Evolutionary conservation across 1,140 invertebrate species (phyloP), one percentile per base, ranked within the genome.

Genomic region (Ladona fulva): DNA sequence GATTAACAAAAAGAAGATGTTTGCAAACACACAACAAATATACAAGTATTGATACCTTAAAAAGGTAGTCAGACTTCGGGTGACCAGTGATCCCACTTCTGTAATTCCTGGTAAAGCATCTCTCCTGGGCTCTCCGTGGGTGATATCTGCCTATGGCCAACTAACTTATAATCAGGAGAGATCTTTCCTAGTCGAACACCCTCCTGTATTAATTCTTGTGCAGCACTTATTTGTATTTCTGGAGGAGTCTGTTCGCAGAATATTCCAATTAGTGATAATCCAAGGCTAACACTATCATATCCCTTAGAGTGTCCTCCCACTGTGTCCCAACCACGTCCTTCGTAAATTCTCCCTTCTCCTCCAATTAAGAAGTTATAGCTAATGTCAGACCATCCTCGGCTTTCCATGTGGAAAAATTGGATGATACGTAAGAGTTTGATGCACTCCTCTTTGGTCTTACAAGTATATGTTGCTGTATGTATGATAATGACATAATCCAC

Each of bases 81-180:
- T 16, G 76, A 42, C 78, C 75, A 90, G 79, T 90, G 86, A 10
- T 86, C 85, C 90, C 90, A 91, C 5, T 78, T 86, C 78, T 86
- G 83, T n/a, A 91, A 87, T 44, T 87, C 86, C 74, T 87, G 84
- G 80, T 84, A 84, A 0, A 87, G 80, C n/a, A 75, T 52, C 22
- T 81, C 75, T 24, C 85, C 85, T n/a, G 84, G 84, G 79, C 83
- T 84, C 44, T 82, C 76, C 0, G 84, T 85, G 12, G 79, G 73
- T n/a, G 79, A 76, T 14, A 83, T 78, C 78, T 86, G 84, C 66
- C 83, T 79, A n/a, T 83, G 83, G 10, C 24, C 74, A 14, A 77
- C 24, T 11, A 77, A 25, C 52, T 77, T 77, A 66, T 82, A 82
- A 37, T 80, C 74, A 7, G 66, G 25, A 24, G 24, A 25, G 12